phyloP scores from a whole-genome alignment of 2,113 vertebrate genomes.

The Camelus dromedarius region DNA sequence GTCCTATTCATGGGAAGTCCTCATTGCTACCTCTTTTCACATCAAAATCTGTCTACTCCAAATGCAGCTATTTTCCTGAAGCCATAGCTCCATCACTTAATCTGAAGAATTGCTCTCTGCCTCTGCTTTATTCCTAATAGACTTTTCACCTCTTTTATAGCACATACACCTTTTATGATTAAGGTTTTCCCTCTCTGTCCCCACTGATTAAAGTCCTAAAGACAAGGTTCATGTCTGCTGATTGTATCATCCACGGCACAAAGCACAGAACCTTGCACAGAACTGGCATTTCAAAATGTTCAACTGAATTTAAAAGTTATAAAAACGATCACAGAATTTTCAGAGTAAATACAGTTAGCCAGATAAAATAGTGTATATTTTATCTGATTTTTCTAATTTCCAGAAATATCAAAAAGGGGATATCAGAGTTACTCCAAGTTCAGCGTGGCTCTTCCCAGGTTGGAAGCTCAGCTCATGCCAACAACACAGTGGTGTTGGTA shows the following conservation, averaged over 20 bases:
- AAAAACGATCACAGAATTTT: conserved; percentile 49
- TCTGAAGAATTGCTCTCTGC: neutral
- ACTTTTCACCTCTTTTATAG: neutral
- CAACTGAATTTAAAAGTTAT: conserved; percentile 29
- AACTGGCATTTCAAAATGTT: neutral
- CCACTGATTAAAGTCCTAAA: neutral
- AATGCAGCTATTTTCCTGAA: neutral
- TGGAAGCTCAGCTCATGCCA: neutral
- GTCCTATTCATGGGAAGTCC: neutral
- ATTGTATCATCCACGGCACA: neutral
- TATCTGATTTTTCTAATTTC: conserved; percentile 36
- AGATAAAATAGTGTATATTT: conserved; percentile 15
- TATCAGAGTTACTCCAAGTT: neutral
- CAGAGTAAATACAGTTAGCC: neutral
- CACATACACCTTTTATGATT: neutral
- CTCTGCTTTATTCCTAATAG: neutral
- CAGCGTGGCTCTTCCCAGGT: neutral
- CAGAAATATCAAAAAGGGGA: neutral
- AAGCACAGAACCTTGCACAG: neutral
- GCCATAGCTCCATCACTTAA: neutral
- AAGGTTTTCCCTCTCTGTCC: neutral
- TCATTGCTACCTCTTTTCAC: neutral
- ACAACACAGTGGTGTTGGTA: neutral
- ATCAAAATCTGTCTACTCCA: neutral
- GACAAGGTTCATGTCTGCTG: neutral